Evolutionary conservation across 2,888 invertebrate species (phyloP).

Genomic region (Morpho achilles): DNA sequence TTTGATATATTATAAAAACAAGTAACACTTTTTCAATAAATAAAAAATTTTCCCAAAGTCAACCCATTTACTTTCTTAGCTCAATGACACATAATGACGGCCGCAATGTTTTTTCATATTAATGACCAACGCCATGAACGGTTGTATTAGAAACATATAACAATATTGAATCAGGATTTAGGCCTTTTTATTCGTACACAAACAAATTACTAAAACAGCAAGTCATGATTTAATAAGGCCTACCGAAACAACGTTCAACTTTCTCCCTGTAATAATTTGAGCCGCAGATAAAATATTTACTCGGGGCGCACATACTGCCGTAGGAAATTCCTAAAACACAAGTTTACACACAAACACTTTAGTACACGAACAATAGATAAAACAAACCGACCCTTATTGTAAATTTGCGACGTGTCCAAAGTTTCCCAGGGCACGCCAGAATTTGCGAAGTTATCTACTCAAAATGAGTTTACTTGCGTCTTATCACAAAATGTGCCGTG

Average conservation of each 20-base stretch:
- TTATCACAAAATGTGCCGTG: slow-evolving; percentile 3
- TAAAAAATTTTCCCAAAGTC: too few relatives aligned
- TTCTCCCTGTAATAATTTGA: not conserved
- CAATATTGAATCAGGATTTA: not conserved
- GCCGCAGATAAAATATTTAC: not conserved
- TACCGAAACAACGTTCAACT: not conserved
- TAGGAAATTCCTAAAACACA: slow-evolving; percentile 14
- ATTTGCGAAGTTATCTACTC: slow-evolving; percentile 10
- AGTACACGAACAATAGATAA: slow-evolving; percentile 24
- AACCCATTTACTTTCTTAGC: too few relatives aligned
- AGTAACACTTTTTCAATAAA: too few relatives aligned
- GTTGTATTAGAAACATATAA: too few relatives aligned
- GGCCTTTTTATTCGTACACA: not conserved
- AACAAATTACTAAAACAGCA: not conserved
- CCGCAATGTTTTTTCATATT: too few relatives aligned
- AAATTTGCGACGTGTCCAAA: slow-evolving; percentile 22
- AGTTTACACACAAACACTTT: slow-evolving; percentile 19
- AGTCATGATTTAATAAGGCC: not conserved
- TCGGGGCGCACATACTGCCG: not conserved
- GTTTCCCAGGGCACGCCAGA: slow-evolving; percentile 11
- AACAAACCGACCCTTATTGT: slow-evolving; percentile 23
- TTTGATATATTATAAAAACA: too few relatives aligned
- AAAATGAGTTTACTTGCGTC: slow-evolving; percentile 8
- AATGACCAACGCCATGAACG: too few relatives aligned
- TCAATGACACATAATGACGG: too few relatives aligned